These are phyloP conservation scores for Rotaria macrura DNA, from an alignment of 2,888 invertebrate genomes.

Conservation along the genomic window DNA sequence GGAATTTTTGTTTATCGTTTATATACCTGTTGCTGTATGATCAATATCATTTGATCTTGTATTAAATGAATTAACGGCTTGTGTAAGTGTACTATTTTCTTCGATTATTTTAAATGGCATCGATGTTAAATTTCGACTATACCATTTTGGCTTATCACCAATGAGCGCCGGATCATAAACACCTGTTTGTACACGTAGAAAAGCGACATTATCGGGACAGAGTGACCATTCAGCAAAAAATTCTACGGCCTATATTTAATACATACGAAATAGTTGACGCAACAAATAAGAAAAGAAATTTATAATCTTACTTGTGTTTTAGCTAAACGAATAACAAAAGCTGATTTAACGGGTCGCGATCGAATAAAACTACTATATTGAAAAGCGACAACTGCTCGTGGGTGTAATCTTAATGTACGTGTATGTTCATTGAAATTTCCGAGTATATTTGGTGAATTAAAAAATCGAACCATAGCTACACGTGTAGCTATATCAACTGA, in stretches of 20 bases:
- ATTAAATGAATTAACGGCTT: constrained; percentile 22
- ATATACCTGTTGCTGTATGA: background rate
- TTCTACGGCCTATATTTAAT: constrained; percentile 92
- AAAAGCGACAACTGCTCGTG: constrained; percentile 93
- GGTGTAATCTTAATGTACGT: constrained; percentile 82
- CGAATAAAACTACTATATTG: constrained; percentile 90
- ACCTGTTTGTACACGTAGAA: constrained; percentile 89
- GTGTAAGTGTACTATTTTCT: constrained; percentile 28
- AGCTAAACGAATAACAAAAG: constrained; percentile 80
- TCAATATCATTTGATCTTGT: background rate
- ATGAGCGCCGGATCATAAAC: constrained; percentile 79
- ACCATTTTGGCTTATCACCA: constrained; percentile 97
- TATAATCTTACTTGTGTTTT: constrained; percentile 65
- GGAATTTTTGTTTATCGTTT: background rate
- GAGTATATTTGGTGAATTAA: constrained; percentile 88
- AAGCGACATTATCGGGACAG: constrained; percentile 91
- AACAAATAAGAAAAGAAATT: too few relatives aligned
- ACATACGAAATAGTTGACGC: too few relatives aligned
- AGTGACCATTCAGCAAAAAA: constrained; percentile 96
- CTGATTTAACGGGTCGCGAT: constrained; percentile 75
- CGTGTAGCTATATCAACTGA: constrained; percentile 94
- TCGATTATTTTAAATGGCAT: constrained; percentile 29
- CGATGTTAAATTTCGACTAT: constrained; percentile 52
- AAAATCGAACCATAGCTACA: constrained; percentile 94
- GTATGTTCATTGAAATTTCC: constrained; percentile 97